Evolutionary conservation across 2,797 vertebrate species (phyloP), one percentile per base, ranked within the genome.

Genomic region (Cyprinodon diabolis): DNA sequence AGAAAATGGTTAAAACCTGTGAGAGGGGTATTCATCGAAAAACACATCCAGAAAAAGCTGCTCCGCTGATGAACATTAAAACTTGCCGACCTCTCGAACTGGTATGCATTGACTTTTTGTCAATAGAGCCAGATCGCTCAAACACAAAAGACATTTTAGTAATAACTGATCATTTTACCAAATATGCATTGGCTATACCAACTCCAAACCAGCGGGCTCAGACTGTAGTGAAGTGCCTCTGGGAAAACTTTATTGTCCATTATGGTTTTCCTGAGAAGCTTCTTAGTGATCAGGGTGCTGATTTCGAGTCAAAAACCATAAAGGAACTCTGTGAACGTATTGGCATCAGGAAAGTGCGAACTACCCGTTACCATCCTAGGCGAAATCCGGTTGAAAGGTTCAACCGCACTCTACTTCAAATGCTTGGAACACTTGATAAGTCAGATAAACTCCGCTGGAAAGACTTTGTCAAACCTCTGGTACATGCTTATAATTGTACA

Each of bases 181-280:
- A 25, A 25, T 25, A 25, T 25, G 25, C 25, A 66, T 69, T 74
- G 3, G 67, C 71, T 0, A 9, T 69, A 0, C 58, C 77, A 8
- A 78, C 77, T 2, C 43, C 66, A 12, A 69, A 71, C 8, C 77
- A 74, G 3, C 55, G 11, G 7, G 67, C 51, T 4, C 19, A 37
- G 1, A 70, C 71, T 2, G 40, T 40, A 40, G 43, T 66, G 0
- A 78, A 66, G 9, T 10, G 6, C 5, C 15, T 77, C 0, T 72
- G 70, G 66, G 37, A 77, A 1, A 30, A 68, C 10, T 72, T 72
- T 7, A 25, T 25, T 25, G 25, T 25, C 25, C 25, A 25, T 25
- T 25, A 25, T 25, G 25, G 25, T 25, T 25, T 25, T 25, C 25
- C 25, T 25, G 25, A 25, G 25, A 25, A 25, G 25, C 25, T 25